Percentiles rank a stretch among this genome's conserved stretches.
phyloP scores from a whole-genome alignment of 64 coral and sea anemone species.

The Anthopleura sola region DNA sequence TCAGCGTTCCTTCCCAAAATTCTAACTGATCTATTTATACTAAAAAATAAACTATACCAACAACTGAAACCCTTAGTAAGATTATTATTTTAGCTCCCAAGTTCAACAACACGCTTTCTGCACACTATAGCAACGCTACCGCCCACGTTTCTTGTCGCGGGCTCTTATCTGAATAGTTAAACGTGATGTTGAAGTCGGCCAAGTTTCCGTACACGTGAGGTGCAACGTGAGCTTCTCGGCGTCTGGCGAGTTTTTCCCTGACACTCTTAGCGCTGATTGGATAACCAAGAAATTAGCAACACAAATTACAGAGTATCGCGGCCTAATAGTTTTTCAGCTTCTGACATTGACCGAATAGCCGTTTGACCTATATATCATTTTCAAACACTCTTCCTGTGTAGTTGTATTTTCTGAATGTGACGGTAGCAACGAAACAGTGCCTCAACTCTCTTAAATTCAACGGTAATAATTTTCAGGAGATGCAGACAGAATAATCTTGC shows the following conservation, averaged over 20 bases:
- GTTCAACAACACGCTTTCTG: neutral
- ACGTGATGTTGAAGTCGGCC: neutral
- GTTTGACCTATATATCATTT: neutral
- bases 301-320: neutral
- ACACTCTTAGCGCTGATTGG: neutral
- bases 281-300: neutral
- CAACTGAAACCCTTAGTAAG: neutral
- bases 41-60: no score
- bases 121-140: neutral
- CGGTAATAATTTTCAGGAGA: no score
- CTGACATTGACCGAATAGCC: neutral
- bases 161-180: neutral
- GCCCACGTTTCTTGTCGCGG: neutral
- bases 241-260: neutral
- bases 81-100: neutral
- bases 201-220: neutral
- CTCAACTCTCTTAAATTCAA: no score
- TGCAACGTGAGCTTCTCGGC: neutral
- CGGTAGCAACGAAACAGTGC: no score
- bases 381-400: neutral
- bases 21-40: neutral
- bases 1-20: neutral
- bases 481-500: no score
- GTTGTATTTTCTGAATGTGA: no score
- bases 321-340: neutral